These are phyloP conservation scores for Stenopsyche tienmushanensis DNA, from an alignment of 1,140 invertebrate species.

Conservation along the genomic window DNA sequence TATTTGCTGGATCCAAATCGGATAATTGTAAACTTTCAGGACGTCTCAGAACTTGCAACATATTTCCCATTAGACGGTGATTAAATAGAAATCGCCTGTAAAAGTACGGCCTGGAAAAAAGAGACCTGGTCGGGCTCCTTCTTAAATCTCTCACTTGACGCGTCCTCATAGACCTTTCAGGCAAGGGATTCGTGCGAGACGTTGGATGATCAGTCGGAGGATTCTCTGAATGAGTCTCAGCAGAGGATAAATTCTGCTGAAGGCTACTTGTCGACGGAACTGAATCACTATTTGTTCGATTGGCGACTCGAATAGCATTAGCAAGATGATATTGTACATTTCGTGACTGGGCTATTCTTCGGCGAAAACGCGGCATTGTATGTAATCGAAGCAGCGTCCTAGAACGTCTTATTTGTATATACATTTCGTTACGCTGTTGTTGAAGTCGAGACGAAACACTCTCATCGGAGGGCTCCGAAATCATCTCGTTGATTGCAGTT, in stretches of 20 bases:
- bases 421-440: background rate
- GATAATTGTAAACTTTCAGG: background rate
- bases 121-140: slow-evolving; percentile 8
- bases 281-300: background rate
- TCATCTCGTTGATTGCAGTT: background rate
- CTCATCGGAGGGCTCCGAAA: background rate
- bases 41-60: slow-evolving; percentile 13
- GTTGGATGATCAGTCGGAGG: background rate
- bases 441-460: background rate
- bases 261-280: slow-evolving; percentile 38
- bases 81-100: slow-evolving; percentile 29
- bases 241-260: background rate
- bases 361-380: background rate
- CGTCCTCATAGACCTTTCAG: background rate
- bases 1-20: too few species aligned
- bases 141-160: background rate
- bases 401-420: background rate
- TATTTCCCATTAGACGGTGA: slow-evolving; percentile 22
- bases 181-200: background rate
- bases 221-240: background rate
- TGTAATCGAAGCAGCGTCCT: background rate
- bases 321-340: background rate
- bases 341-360: background rate
- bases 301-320: background rate
- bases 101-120: slow-evolving; percentile 5